Evolutionary conservation across 1,140 invertebrate genomes (phyloP).

Genomic region (Acyrthosiphon pisum): DNA sequence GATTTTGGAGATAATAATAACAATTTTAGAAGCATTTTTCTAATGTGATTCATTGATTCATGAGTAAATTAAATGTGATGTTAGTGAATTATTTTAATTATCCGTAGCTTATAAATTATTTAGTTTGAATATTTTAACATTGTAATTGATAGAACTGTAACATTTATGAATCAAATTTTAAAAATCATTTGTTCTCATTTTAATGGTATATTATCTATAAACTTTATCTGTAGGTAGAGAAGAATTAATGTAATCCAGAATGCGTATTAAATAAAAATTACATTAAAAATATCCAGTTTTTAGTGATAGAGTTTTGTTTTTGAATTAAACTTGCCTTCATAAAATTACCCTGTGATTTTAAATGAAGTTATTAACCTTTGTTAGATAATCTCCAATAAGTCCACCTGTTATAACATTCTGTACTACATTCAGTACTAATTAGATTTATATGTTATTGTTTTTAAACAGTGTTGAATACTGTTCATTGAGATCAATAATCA

Average conservation of each 20-base stretch:
- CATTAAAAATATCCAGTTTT: conserved; percentile 51
- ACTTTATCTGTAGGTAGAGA: neutral
- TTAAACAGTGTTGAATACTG: conserved; percentile 22
- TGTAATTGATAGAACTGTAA: neutral
- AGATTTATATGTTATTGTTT: neutral
- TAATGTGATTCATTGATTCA: neutral
- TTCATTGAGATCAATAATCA: conserved; percentile 33
- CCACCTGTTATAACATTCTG: neutral
- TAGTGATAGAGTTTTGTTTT: neutral
- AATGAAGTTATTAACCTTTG: neutral
- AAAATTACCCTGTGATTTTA: conserved; percentile 33
- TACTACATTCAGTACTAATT: neutral
- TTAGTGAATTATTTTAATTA: neutral
- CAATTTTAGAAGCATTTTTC: neutral
- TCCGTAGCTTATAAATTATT: neutral
- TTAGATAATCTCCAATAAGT: conserved; percentile 30
- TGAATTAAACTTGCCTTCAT: neutral
- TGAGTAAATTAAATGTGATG: neutral
- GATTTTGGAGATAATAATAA: conserved; percentile 25
- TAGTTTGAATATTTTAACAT: neutral
- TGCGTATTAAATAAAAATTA: neutral
- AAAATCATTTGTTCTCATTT: neutral
- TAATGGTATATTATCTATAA: neutral
- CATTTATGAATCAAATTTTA: neutral
- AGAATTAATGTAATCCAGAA: neutral